Evolutionary conservation across 2,888 invertebrate genomes (phyloP), one percentile per base, ranked within the genome.

Genomic region (Caenorhabditis sp.): DNA sequence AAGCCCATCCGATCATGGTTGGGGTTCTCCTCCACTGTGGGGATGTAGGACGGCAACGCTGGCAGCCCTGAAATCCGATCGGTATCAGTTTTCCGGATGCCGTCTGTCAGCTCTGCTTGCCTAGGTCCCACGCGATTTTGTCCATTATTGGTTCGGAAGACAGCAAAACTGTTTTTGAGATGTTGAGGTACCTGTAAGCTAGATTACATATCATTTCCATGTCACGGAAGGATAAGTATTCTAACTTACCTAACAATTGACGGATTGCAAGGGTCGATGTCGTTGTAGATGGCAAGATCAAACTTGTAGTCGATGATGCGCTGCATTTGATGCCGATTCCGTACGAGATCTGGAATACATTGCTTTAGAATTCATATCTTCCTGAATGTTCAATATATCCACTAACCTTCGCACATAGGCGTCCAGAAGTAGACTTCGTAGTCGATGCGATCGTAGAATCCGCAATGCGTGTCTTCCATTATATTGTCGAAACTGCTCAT

Each of bases 181-280:
- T 82, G 55, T 71, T 71, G 40, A 82, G 24, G n/a, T 56, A 70
- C 76, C 81, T 81, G 81, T 76, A 81, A 81, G 81, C 76, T 76
- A 81, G 81, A 81, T 76, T 81, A 81, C 81, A 81, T 81, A 81
- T 81, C 81, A 81, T 81, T 81, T 55, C 76, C 81, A 70, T 71
- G 61, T 47, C 15, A 44, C 70, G 81, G 76, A 81, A 81, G 70
- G 81, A 81, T 81, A 81, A 70, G 81, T 55, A 64, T 70, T 81
- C 81, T 76, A 81, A 81, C 81, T 56, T 70, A 81, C 81, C 76
- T 71, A 8, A 81, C 71, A 15, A 82, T 40, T 58, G 70, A 68
- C 8, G 67, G 51, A 32, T 61, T 78, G 71, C 82, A 82, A 15
- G 69, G 68, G 32, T 82, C 82, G 32, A 82, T 68, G 64, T 82